These are phyloP conservation scores for Xanthia togata DNA, from an alignment of 2,888 invertebrate genomes.

Conservation along the genomic window DNA sequence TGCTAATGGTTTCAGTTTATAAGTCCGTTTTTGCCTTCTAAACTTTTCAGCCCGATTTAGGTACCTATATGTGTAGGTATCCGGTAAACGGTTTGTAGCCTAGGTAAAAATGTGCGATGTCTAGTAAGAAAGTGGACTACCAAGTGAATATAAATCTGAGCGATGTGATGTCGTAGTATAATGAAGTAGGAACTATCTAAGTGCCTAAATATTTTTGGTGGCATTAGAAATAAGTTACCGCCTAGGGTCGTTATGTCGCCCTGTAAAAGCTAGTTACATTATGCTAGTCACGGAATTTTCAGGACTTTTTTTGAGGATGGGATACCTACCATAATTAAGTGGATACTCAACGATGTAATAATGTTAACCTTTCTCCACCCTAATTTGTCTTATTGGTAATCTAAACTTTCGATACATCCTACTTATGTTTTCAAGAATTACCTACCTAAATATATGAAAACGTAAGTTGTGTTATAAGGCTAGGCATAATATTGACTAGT, in stretches of 20 bases:
- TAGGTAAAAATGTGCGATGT: background rate
- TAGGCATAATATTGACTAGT: too few relatives aligned
- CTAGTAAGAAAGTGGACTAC: too few relatives aligned
- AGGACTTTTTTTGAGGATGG: background rate
- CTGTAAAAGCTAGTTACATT: background rate
- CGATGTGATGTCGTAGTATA: too few relatives aligned
- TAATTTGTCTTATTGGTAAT: background rate
- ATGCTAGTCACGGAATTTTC: background rate
- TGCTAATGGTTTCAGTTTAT: background rate
- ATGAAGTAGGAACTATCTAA: too few relatives aligned
- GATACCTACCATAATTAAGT: background rate
- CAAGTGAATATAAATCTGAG: too few relatives aligned
- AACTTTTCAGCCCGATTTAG: background rate
- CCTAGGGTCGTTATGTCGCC: background rate
- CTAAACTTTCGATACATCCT: background rate
- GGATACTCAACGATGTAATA: background rate
- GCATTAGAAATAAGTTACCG: background rate
- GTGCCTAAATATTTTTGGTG: background rate
- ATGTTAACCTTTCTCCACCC: background rate
- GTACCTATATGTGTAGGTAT: background rate
- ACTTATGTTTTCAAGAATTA: too few relatives aligned
- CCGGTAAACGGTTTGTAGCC: too few relatives aligned
- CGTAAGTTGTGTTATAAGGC: too few relatives aligned
- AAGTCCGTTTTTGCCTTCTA: background rate
- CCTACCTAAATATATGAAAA: too few relatives aligned